Evolutionary conservation across 2,888 invertebrate genomes (phyloP).

Genomic region (Helleia helle): DNA sequence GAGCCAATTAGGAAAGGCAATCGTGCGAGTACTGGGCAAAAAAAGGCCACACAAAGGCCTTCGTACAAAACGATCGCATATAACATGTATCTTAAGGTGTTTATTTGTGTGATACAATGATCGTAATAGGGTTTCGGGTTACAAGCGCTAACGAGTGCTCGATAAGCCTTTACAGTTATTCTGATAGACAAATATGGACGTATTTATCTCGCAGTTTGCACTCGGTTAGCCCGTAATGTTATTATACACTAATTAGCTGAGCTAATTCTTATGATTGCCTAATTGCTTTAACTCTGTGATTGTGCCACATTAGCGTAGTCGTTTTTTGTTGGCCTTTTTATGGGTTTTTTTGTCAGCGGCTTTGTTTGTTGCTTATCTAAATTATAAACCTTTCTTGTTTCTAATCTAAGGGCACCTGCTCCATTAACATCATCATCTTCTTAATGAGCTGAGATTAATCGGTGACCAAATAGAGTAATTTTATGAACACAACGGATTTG

Average conservation of each 20-base stretch:
- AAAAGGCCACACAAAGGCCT: slow-evolving; percentile 45
- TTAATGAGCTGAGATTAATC: too few species aligned
- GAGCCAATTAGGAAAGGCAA: slow-evolving; percentile 72
- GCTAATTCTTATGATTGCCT: slow-evolving; percentile 38
- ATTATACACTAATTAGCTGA: slow-evolving; percentile 52
- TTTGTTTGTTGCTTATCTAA: too few species aligned
- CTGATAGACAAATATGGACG: slow-evolving; percentile 72
- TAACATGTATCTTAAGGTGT: slow-evolving; percentile 30
- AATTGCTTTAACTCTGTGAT: slow-evolving; percentile 20
- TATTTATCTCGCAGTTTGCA: slow-evolving; percentile 66
- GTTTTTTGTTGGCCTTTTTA: too few species aligned
- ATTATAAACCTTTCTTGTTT: too few species aligned
- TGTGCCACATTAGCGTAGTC: too few species aligned
- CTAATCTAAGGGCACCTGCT: too few species aligned
- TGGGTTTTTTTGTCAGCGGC: too few species aligned
- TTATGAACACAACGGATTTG: too few species aligned
- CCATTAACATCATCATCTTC: too few species aligned
- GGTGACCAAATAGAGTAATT: too few species aligned
- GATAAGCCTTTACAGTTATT: slow-evolving; percentile 62
- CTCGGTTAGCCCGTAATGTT: slow-evolving; percentile 43
- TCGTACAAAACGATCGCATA: slow-evolving; percentile 36
- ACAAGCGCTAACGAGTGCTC: slow-evolving; percentile 65
- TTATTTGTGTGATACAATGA: slow-evolving; percentile 27
- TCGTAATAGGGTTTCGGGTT: slow-evolving; percentile 61
- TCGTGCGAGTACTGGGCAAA: slow-evolving; percentile 65